These are phyloP conservation scores for Neolamprologus sp. DNA, from an alignment of 2,113 vertebrate species.

Conservation along the genomic window DNA sequence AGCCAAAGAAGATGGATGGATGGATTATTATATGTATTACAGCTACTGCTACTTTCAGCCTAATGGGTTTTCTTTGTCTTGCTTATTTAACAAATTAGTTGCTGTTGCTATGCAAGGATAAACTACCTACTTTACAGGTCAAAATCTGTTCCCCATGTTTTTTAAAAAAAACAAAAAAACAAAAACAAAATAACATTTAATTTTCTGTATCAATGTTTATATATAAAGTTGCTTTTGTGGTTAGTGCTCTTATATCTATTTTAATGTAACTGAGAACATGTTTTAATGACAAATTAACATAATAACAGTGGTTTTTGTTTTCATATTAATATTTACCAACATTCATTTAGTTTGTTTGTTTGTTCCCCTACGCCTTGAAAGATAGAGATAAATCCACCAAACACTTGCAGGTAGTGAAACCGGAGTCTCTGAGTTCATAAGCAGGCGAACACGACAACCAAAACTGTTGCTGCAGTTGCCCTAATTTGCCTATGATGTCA, in stretches of 20 bases:
- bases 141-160: background rate
- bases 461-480: conserved; percentile 67
- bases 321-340: background rate
- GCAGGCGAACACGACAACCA: conserved; percentile 59
- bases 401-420: background rate
- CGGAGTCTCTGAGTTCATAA: background rate
- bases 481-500: conserved; percentile 90
- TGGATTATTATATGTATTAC: background rate
- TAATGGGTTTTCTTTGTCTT: background rate
- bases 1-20: background rate
- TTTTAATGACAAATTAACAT: background rate
- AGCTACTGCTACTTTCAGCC: background rate
- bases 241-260: background rate
- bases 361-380: background rate
- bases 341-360: background rate
- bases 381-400: background rate
- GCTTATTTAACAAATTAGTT: background rate
- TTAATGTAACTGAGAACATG: background rate
- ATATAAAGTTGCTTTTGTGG: background rate
- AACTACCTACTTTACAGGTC: background rate
- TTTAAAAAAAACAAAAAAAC: rapidly evolving
- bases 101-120: background rate
- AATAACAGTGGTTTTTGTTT: rapidly evolving
- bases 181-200: background rate
- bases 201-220: background rate